phyloP scores from a whole-genome alignment of 2,888 invertebrate genomes.

The Eubasilissa splendida region DNA sequence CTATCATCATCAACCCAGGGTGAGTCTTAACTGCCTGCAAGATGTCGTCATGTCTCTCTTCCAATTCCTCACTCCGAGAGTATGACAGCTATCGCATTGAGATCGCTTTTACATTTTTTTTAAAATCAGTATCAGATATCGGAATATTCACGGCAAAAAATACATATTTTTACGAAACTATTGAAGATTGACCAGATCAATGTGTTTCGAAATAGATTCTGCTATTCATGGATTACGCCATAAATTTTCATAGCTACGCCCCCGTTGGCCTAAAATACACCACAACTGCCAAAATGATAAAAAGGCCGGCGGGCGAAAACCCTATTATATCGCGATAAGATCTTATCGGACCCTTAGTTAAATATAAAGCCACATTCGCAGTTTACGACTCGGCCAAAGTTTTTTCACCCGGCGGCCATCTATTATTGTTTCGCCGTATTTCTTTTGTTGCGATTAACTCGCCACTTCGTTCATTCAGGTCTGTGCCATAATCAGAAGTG shows the following conservation, averaged over 20 bases:
- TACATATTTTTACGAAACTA: neutral
- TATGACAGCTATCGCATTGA: too few relatives aligned
- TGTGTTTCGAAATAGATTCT: slow-evolving; percentile 1
- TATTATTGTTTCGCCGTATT: neutral
- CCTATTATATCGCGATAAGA: neutral
- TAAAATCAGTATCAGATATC: too few relatives aligned
- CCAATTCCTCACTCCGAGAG: too few relatives aligned
- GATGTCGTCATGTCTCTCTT: too few relatives aligned
- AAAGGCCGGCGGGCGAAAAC: slow-evolving; percentile 14
- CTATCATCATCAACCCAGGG: too few relatives aligned
- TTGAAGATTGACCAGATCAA: neutral
- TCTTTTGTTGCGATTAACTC: too few relatives aligned
- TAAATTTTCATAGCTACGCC: slow-evolving; percentile 20
- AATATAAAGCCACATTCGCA: neutral
- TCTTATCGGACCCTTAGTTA: slow-evolving; percentile 13
- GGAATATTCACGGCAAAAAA: too few relatives aligned
- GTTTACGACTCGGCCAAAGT: neutral
- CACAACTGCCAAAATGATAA: slow-evolving; percentile 3
- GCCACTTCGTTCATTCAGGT: too few relatives aligned
- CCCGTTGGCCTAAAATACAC: slow-evolving; percentile 3
- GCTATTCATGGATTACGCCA: slow-evolving; percentile 27
- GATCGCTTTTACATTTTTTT: too few relatives aligned
- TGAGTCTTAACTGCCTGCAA: too few relatives aligned
- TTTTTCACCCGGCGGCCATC: neutral
- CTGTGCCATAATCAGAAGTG: too few relatives aligned